These are phyloP conservation scores for Chunga burmeisteri DNA, from an alignment of 2,113 vertebrate species.

Conservation along the genomic window DNA sequence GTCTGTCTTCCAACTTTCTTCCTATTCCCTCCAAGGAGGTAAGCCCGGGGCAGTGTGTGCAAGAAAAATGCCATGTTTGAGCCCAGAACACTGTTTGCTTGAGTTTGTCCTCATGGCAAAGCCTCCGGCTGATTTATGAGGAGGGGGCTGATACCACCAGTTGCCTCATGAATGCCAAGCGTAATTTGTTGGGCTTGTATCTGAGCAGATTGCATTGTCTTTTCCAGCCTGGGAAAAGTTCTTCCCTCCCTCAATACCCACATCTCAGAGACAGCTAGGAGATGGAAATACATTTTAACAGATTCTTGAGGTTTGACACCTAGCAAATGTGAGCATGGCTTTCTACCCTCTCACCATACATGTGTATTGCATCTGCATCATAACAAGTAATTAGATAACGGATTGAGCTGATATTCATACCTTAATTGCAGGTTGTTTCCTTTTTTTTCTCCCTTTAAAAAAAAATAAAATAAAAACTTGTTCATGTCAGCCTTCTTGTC, in stretches of 20 bases:
- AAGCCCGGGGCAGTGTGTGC: background rate
- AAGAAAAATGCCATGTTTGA: background rate
- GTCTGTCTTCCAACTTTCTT: background rate
- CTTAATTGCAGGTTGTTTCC: background rate
- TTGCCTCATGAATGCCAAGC: background rate
- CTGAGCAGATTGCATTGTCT: background rate
- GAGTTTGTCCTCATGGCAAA: background rate
- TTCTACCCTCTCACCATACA: background rate
- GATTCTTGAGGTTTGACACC: background rate
- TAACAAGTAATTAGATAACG: background rate
- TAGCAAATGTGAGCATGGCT: background rate
- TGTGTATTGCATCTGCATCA: background rate
- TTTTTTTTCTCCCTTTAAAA: background rate
- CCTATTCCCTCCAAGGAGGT: background rate
- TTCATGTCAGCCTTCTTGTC: background rate
- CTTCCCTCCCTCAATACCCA: background rate
- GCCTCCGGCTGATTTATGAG: background rate
- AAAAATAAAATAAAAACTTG: background rate
- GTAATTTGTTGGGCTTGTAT: background rate
- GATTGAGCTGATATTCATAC: background rate
- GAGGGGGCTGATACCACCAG: background rate
- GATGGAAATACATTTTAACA: background rate
- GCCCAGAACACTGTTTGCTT: background rate
- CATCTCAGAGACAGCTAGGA: background rate
- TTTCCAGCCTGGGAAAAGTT: background rate